Evolutionary conservation across 2,113 vertebrate genomes (phyloP).

Genomic region (Barnardius zonarius): DNA sequence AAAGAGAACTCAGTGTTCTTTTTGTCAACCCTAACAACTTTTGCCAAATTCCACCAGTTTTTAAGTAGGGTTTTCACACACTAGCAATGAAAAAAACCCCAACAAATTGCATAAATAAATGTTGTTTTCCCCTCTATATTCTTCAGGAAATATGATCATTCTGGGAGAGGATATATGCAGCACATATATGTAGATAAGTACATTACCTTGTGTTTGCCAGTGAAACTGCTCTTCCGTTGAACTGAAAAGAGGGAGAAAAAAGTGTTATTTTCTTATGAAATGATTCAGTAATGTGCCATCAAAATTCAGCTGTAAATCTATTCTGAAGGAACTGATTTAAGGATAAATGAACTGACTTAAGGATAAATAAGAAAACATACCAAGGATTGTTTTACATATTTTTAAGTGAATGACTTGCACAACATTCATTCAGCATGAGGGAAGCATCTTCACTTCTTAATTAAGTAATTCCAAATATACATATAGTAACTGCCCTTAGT

Average conservation of each 20-base stretch:
- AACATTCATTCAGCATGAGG: not conserved
- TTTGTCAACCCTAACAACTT: not conserved
- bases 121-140: not conserved
- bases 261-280: not conserved
- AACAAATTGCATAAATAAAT: not conserved
- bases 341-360: not conserved
- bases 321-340: not conserved
- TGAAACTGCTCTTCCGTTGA: conserved; percentile 95
- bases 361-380: not conserved
- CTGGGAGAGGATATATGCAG: not conserved
- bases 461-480: not conserved
- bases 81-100: not conserved
- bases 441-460: not conserved
- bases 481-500: not conserved
- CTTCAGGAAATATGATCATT: not conserved
- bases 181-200: not conserved
- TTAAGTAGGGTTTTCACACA: not conserved
- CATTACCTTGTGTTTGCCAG: conserved; percentile 95
- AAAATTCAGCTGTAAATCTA: not conserved
- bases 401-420: not conserved
- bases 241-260: conserved; percentile 74
- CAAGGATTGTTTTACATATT: not conserved
- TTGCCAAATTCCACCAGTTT: not conserved
- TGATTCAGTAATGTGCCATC: not conserved
- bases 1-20: not conserved